Base-by-base conservation (phyloP, 2,113 vertebrate species). In the Platichthys stellatus region DNA sequence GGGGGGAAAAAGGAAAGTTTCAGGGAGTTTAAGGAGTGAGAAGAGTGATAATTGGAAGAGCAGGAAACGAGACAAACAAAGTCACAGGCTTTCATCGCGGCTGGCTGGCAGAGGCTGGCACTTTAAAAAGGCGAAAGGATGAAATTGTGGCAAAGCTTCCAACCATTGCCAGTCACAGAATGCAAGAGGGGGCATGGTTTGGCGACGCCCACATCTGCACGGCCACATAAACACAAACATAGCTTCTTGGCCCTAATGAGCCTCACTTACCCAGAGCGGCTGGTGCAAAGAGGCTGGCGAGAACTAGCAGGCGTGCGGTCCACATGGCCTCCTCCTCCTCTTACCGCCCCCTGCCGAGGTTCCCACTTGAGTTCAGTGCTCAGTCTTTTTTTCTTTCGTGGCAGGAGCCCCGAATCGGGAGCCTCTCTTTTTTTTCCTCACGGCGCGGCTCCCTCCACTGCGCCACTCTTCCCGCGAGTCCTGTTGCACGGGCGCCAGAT, bases 251-350 rank as follows among this genome's bases (percentile, higher is more conserved):
- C 66, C 66, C 56, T 65, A 58, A 70, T 40, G 60, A 70, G 66
- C 51, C 83, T 75, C 45, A 93, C 96, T 96, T 94, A 98, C 96
- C 96, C 89, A 95, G 90, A 87, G 93, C 87, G 73, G 94, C 76
- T 17, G 96, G 94, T 83, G 95, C 94, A 59, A 96, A 93, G 90
- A 98, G 94, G 92, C 94, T 93, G 92, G 91, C 94, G 90, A 96
- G 90, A 92, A 96, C 92, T 26, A 97, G 92, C 85, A 97, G 94
- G 94, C 95, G 96, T 93, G 93, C 92, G 88, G 96, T 93, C 96
- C 96, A 96, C 97, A 98, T 97, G 96, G 94, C 95, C 94, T 89
- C 90, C 89, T 43, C 47, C 47, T 51, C 88, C 84, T 91, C 90
- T 90, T 85, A 88, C 93, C 94, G 86, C 90, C 85, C 84, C 75